Evolutionary conservation across 2,797 vertebrate species (phyloP).

Genomic region (Galago senegalensis): DNA sequence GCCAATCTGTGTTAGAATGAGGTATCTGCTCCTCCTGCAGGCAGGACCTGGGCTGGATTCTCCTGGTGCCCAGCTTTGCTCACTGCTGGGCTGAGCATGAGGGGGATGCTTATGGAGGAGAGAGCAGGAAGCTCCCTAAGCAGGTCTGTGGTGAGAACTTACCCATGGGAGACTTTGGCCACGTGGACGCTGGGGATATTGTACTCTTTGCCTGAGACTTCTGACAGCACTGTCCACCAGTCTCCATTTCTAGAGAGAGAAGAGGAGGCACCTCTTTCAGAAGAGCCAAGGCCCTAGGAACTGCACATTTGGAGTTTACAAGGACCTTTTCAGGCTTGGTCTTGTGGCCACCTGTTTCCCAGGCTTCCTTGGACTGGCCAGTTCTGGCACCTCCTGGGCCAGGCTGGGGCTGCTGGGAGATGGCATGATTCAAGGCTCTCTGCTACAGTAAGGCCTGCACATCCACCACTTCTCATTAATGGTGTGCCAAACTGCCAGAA

Average conservation of each 20-base stretch:
- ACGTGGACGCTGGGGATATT: slow-evolving; percentile 91
- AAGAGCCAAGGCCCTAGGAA: background rate
- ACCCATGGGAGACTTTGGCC: slow-evolving; percentile 92
- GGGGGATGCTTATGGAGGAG: background rate
- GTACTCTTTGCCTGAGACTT: slow-evolving; percentile 89
- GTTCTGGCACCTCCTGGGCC: background rate
- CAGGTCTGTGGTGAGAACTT: slow-evolving; percentile 39
- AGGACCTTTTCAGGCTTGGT: background rate
- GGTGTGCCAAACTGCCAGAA: background rate
- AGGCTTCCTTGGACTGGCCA: background rate
- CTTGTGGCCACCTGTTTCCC: background rate
- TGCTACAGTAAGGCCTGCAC: background rate
- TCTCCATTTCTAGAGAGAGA: slow-evolving; percentile 91
- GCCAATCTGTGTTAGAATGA: background rate
- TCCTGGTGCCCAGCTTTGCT: background rate
- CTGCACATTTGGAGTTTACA: background rate
- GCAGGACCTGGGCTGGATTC: background rate
- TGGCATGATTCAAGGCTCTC: background rate
- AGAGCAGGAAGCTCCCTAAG: background rate
- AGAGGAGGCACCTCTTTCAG: background rate
- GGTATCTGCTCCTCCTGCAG: background rate
- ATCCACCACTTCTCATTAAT: background rate
- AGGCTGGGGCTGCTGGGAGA: background rate
- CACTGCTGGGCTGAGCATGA: background rate
- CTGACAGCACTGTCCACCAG: slow-evolving; percentile 92